Evolutionary conservation across 2,113 vertebrate species (phyloP).

Genomic region (Empidonax alnorum): DNA sequence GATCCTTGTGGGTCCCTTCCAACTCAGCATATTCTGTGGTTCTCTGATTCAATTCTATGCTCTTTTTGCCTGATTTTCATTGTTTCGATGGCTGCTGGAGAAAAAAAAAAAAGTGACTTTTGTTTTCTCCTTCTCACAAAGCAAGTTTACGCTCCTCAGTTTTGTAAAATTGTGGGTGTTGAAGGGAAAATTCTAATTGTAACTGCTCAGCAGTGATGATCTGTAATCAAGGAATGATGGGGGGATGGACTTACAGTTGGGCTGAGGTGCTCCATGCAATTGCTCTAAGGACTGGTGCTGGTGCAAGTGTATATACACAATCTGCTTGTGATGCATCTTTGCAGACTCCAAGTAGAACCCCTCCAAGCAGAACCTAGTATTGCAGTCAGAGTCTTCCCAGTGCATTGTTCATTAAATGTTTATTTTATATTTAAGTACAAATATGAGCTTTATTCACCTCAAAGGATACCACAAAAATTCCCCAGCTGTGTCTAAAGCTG

Average conservation of each 20-base stretch:
- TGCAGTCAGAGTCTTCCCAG: neutral
- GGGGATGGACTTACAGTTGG: rapidly evolving
- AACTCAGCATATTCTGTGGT: neutral
- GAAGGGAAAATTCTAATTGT: neutral
- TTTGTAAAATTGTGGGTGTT: neutral
- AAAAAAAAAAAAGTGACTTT: neutral
- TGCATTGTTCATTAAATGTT: neutral
- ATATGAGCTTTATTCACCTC: neutral
- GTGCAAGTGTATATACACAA: neutral
- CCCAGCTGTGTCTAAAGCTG: neutral
- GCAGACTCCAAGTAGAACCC: neutral
- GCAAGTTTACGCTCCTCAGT: neutral
- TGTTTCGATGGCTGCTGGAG: neutral
- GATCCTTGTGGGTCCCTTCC: neutral
- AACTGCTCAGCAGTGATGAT: neutral
- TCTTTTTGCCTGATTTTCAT: neutral
- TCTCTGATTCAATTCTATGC: neutral
- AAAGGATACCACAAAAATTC: neutral
- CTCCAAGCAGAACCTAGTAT: neutral
- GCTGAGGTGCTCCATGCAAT: neutral
- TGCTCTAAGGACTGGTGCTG: neutral
- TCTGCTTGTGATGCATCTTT: neutral
- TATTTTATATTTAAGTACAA: neutral
- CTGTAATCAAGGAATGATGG: neutral
- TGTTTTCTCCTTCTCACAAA: neutral